Conservation (phyloP, 2,113 vertebrate species). For the Azemiops feae region DNA sequence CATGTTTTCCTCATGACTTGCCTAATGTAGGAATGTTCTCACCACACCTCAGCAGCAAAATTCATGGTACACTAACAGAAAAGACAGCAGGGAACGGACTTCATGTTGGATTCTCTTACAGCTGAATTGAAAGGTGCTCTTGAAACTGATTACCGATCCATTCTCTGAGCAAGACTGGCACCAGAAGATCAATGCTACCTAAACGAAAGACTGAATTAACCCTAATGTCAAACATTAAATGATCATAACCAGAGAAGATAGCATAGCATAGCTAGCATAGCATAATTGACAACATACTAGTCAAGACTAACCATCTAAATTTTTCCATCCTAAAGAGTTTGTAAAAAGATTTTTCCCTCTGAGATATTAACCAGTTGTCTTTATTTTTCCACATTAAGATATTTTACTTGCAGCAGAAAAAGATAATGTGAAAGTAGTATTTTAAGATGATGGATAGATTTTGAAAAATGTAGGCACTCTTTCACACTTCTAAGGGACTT, state of each 20-base stretch:
- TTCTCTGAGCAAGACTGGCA: background rate
- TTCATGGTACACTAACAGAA: background rate
- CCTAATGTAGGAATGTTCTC: background rate
- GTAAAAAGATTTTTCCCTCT: background rate
- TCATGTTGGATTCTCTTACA: background rate
- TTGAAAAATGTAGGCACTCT: slow-evolving; percentile 23
- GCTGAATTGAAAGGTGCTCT: background rate
- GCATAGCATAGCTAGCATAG: background rate
- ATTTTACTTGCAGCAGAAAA: slow-evolving; percentile 9
- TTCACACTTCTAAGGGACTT: slow-evolving; percentile 25
- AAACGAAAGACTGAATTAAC: background rate
- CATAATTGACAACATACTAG: background rate
- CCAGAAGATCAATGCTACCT: background rate
- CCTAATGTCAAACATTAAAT: background rate
- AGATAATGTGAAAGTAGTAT: slow-evolving; percentile 13
- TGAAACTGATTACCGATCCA: background rate
- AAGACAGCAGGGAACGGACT: background rate
- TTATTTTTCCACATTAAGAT: slow-evolving; percentile 24
- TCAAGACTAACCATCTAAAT: slow-evolving; percentile 6
- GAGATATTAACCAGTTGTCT: background rate
- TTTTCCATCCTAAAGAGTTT: background rate
- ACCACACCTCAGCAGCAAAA: background rate
- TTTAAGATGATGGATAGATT: background rate
- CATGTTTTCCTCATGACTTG: background rate
- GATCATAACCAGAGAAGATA: background rate